These are phyloP conservation scores for Aplysina aerophoba DNA, from an alignment of 37 sponge, comb jelly and placozoan species.

Conservation along the genomic window DNA sequence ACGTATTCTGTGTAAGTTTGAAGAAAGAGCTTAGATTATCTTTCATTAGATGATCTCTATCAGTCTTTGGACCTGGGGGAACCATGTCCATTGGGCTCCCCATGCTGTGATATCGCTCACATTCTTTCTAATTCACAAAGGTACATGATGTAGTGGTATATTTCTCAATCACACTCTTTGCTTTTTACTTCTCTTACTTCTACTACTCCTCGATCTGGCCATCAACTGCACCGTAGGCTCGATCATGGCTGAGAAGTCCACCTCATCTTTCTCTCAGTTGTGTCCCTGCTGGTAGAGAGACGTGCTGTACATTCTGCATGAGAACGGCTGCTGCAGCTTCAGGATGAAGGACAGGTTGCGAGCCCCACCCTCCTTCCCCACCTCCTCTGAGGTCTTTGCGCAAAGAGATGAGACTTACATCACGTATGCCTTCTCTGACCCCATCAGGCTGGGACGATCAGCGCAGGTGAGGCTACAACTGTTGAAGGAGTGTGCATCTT, in stretches of 20 bases:
- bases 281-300: slow-evolving; percentile 77
- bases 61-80: too few species aligned
- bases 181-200: too few species aligned
- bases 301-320: slow-evolving; percentile 91
- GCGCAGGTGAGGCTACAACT: too few species aligned
- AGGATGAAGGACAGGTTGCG: slow-evolving; percentile 49
- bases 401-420: not conserved
- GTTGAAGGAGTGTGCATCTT: too few species aligned
- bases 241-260: slow-evolving; percentile 60
- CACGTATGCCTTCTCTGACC: not conserved
- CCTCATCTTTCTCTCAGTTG: slow-evolving; percentile 73
- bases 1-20: too few species aligned
- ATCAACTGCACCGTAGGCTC: slow-evolving; percentile 71
- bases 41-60: too few species aligned
- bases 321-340: slow-evolving; percentile 85
- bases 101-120: too few species aligned
- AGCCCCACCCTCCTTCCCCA: slow-evolving; percentile 34
- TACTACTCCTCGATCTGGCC: slow-evolving; percentile 72
- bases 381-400: not conserved
- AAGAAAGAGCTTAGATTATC: too few species aligned
- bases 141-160: too few species aligned
- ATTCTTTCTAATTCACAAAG: slow-evolving; percentile 49
- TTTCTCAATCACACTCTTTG: too few species aligned
- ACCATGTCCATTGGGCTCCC: too few species aligned
- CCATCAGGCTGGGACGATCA: slow-evolving; percentile 7